Evolutionary conservation across 2,113 vertebrate genomes (phyloP).

Genomic region (Polyodon spathula): DNA sequence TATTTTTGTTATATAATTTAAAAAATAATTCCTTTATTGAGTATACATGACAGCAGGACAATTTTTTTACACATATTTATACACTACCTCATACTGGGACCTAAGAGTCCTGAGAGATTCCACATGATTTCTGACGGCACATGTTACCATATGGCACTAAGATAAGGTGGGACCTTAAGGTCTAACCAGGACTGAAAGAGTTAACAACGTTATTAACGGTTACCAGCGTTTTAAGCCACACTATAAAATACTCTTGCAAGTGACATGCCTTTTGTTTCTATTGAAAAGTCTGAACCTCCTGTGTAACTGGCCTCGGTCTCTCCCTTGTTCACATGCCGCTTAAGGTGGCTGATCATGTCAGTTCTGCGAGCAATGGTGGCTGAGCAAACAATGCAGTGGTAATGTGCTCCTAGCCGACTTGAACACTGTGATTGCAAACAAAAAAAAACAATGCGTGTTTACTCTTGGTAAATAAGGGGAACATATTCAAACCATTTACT

Average conservation of each 20-base stretch:
- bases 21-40: background rate
- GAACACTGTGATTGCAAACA: constrained; percentile 42
- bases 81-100: too few relatives aligned
- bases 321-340: constrained; percentile 84
- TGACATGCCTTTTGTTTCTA: constrained; percentile 37
- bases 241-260: background rate
- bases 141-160: too few relatives aligned
- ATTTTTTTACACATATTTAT: too few relatives aligned
- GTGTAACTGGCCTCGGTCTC: constrained; percentile 79
- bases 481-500: too few relatives aligned
- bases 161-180: too few relatives aligned
- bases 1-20: background rate
- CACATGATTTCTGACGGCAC: too few relatives aligned
- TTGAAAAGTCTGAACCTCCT: constrained; percentile 39
- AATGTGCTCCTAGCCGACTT: constrained; percentile 76
- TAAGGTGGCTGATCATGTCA: constrained; percentile 90
- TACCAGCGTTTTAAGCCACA: background rate
- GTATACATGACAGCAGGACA: too few relatives aligned
- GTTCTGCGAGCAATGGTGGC: constrained; percentile 80
- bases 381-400: constrained; percentile 91
- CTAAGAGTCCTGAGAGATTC: too few relatives aligned
- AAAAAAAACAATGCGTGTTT: too few relatives aligned
- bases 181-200: too few relatives aligned
- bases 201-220: too few relatives aligned
- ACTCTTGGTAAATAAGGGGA: too few relatives aligned